phyloP scores from a whole-genome alignment of 2,888 invertebrate genomes.

The Plagiodera versicolora region DNA sequence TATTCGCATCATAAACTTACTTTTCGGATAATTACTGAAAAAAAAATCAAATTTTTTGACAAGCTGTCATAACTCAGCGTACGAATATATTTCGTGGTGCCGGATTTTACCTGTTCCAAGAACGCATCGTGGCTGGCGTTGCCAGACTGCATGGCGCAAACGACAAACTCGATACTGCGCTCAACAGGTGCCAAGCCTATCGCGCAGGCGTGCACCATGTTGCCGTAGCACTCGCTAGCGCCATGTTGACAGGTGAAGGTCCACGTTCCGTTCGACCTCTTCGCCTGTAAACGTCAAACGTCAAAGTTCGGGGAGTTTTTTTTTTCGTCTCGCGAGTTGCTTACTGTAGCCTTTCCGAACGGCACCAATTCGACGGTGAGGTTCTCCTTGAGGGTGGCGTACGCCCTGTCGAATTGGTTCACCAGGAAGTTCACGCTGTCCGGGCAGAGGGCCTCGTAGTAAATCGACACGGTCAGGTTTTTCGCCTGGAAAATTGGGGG shows the following conservation, averaged over 20 bases:
- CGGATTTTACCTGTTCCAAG: conserved; percentile 37
- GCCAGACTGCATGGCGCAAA: conserved; percentile 52
- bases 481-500: conserved; percentile 27
- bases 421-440: conserved; percentile 22
- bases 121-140: conserved; percentile 29
- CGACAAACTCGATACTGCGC: conserved; percentile 45
- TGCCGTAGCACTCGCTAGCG: conserved; percentile 57
- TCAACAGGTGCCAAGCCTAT: conserved; percentile 38
- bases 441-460: conserved; percentile 29
- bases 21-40: too few species aligned
- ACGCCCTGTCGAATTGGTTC: conserved; percentile 26
- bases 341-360: conserved; percentile 29
- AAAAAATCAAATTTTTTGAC: too few species aligned
- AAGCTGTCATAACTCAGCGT: too few species aligned
- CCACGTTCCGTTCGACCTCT: conserved; percentile 30
- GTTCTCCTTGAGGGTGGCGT: conserved; percentile 17
- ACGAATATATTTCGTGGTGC: too few species aligned
- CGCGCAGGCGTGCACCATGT: conserved; percentile 59
- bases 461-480: conserved; percentile 23
- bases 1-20: too few species aligned
- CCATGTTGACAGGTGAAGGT: conserved; percentile 41
- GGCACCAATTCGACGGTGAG: conserved; percentile 28
- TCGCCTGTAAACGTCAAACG: conserved; percentile 18
- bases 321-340: conserved; percentile 13
- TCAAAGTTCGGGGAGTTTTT: background rate